These are phyloP conservation scores for Liopterus haemorrhoidalis DNA, from an alignment of 2,888 invertebrate species.

Conservation along the genomic window DNA sequence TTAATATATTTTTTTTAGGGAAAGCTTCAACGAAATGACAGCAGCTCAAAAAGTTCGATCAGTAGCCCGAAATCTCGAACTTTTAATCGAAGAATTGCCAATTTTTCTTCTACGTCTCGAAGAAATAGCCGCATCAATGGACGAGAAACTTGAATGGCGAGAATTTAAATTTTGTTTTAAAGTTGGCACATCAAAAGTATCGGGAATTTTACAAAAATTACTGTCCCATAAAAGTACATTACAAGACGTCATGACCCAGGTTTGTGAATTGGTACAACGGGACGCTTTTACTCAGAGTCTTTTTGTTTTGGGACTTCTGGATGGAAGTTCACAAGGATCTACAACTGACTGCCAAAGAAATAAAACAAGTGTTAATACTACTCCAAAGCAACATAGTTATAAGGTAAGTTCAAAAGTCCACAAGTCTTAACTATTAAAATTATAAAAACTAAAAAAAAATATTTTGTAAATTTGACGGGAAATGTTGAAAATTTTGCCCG, in stretches of 20 bases:
- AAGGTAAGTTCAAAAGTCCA: slow-evolving; percentile 33
- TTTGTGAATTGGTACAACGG: slow-evolving; percentile 56
- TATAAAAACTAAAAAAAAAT: too few relatives aligned
- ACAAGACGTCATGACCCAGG: slow-evolving; percentile 48
- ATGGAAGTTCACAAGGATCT: slow-evolving; percentile 34
- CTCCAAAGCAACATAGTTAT: slow-evolving; percentile 31
- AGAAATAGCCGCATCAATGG: slow-evolving; percentile 56
- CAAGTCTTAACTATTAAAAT: too few relatives aligned
- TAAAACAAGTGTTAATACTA: slow-evolving; percentile 28
- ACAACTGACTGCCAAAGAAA: slow-evolving; percentile 39
- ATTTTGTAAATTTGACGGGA: too few relatives aligned
- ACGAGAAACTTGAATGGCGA: slow-evolving; percentile 57
- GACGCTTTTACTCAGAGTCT: slow-evolving; percentile 57
- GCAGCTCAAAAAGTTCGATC: slow-evolving; percentile 55
- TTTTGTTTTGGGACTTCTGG: slow-evolving; percentile 52
- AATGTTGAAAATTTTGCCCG: too few relatives aligned
- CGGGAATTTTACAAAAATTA: slow-evolving; percentile 50
- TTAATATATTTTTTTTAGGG: slow-evolving; percentile 45
- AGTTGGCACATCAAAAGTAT: slow-evolving; percentile 60
- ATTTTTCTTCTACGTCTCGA: slow-evolving; percentile 56
- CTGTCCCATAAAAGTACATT: slow-evolving; percentile 48
- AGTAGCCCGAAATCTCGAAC: slow-evolving; percentile 57
- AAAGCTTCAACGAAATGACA: slow-evolving; percentile 57
- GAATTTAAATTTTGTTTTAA: slow-evolving; percentile 60
- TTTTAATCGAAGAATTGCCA: slow-evolving; percentile 58